Base-by-base conservation (phyloP, 2,113 vertebrate species). In the Solenodon paradoxus region DNA sequence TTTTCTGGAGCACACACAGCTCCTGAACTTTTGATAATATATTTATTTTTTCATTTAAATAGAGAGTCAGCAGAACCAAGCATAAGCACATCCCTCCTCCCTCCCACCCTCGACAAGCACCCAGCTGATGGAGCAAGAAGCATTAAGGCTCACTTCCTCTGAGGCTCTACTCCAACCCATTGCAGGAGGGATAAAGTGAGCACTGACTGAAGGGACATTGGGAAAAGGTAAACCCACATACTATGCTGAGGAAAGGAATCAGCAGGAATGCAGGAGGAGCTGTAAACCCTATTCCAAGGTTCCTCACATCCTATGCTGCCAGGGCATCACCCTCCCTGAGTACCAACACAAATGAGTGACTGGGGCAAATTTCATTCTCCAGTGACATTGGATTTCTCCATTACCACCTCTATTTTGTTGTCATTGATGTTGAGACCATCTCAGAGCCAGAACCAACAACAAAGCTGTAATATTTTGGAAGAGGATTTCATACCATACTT, bases 21-120 rank as follows among this genome's bases (percentile, higher is more conserved):
- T 47, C 28, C 74, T 79, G 15, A 13, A 59, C 6, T 85, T 40
- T 87, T 69, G 45, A 32, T 35, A 89, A 45, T 66, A 3, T 53
- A 38, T 64, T 42, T 40, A 68, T 69, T 91, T 94, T n/a, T n/a
- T n/a, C n/a, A 82, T 83, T 49, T 71, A 93, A 81, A 68, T 77
- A 85, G 90, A 72, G 16, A 26, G 38, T 83, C 74, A 17, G 42
- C 32, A 53, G 35, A 92, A 66, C 10, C 17, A 30, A 64, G 68
- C 78, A 30, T 32, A 55, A 40, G 26, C 9, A 72, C 49, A 79
- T 55, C 3, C 22, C 38, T 75, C 13, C 24, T 26, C 4, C 30
- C 12, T 35, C 24, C 30, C 8, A 63, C 51, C 30, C 20, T 69
- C 47, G 1, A 38, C 47, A n/a, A 8, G 66, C 3, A 40, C 8